Evolutionary conservation across 1,140 invertebrate genomes (phyloP), one percentile per base, ranked within the genome.

Genomic region (Saccostrea cuccullata): DNA sequence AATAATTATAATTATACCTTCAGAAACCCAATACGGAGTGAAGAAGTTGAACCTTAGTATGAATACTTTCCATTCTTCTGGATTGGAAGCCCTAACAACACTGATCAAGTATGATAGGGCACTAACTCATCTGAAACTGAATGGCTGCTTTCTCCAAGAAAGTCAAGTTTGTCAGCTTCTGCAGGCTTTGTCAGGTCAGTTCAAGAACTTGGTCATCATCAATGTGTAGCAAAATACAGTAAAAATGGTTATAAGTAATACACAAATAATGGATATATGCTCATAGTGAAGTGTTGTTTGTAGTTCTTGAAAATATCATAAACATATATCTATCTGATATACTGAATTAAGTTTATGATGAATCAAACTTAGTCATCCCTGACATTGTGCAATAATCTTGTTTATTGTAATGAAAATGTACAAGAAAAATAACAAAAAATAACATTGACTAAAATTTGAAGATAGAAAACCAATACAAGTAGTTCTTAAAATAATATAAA

Each of bases 61-160:
- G 86, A 87, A 87, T 56, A 87, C 70, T 17, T 77, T 87, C 23
- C 56, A 40, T 23, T 20, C 70, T n/a, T 82, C 86, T n/a, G 86
- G 70, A 20, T 30, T 87, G 12, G 86, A 73, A 17, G 86, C 67
- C 20, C 55, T 87, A 15, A 36, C 73, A n/a, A 82, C 55, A 58
- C 86, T 87, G 26, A 30, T 87, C 40, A 77, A 87, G n/a, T 77
- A 87, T 36, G 86, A 87, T 20, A 23, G 12, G 70, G 40, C 86
- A 58, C 55, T 87, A 73, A 82, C 77, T 23, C 86, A 87, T 87
- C 64, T 87, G 23, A 87, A 87, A 36, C 55, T 87, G n/a, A 77
- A 87, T 82, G 86, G 86, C 13, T 87, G 86, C 55, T 87, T 87
- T 36, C 73, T 87, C 13, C 86, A 87, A 56, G 86, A 82, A 47